Base-by-base conservation (phyloP, 2,888 invertebrate genomes). In the Sphecodes monilicornis region DNA sequence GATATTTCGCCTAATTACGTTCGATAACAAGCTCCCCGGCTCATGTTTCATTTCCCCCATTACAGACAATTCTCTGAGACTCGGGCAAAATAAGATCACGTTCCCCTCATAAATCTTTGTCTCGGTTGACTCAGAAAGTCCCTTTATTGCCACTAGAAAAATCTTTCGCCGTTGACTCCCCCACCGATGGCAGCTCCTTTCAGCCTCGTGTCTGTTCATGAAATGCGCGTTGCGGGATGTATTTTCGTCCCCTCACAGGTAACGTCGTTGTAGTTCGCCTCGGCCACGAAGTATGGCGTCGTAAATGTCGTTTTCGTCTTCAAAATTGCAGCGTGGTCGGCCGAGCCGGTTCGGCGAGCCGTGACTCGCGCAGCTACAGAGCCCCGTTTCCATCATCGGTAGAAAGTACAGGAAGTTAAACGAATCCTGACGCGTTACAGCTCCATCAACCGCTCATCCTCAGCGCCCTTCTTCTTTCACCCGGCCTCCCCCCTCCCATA, bases 81-180 rank as follows among this genome's bases (percentile, higher is more conserved):
- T 78, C 77, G 77, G 78, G 76, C 81, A 81, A 80, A 80, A 88
- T 80, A 84, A 89, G 86, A 84, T 82, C 86, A 84, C 88, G 88
- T 88, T 82, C 69, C 76, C 78, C 76, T 81, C 88, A 81, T 89
- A 89, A 89, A 89, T 90, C 89, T 88, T 88, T 90, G 88, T 90
- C 90, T 80, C 70, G 78, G 78, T 76, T 46, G 78, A 82, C 81
- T 68, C 78, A 60, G 75, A 69, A 66, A 83, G 84, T 82, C 70
- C 77, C 83, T 84, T 84, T 84, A 84, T 84, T 84, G 84, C 83
- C 77, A 70, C 77, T 82, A 77, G 77, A 82, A 82, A 77, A 84
- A 82, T 82, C 73, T 82, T 74, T 78, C 60, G n/a, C 60, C 77
- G 83, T 82, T 70, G 73, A 73, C 73, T 83, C 79, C 69, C 71